Conservation (phyloP, 2,888 invertebrate genomes). For the Pyrgus malvae region DNA sequence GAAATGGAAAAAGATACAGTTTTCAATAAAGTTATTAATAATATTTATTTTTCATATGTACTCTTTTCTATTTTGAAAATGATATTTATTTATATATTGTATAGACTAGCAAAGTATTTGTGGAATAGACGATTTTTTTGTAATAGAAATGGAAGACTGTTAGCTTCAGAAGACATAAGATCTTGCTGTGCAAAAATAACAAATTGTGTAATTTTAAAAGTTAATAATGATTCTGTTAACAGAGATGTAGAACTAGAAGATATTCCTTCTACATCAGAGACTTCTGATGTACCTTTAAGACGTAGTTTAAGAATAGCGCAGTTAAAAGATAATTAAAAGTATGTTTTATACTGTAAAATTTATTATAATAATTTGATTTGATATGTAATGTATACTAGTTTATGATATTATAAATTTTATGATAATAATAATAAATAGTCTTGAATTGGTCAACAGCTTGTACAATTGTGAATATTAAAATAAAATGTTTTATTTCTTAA, state of each 20-base stretch:
- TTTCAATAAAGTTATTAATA: background rate
- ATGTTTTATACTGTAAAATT: background rate
- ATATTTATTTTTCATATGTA: background rate
- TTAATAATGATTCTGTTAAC: background rate
- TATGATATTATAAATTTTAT: background rate
- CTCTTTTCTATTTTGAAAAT: background rate
- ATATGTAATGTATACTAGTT: background rate
- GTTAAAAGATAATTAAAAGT: background rate
- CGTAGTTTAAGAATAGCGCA: background rate
- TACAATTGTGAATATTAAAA: background rate
- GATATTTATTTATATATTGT: background rate
- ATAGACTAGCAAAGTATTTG: background rate
- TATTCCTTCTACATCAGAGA: background rate
- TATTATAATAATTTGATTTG: background rate
- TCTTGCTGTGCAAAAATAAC: background rate
- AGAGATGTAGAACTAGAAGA: background rate
- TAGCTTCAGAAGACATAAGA: background rate
- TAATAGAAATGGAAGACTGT: background rate
- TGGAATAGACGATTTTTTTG: background rate
- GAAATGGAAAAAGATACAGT: background rate
- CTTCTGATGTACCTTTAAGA: background rate
- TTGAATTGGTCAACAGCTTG: background rate
- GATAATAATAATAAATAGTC: background rate
- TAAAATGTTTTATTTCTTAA: background rate
- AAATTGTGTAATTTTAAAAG: background rate